These are phyloP conservation scores for Cephus pygmeus DNA, from an alignment of 2,888 invertebrate genomes.

Conservation along the genomic window DNA sequence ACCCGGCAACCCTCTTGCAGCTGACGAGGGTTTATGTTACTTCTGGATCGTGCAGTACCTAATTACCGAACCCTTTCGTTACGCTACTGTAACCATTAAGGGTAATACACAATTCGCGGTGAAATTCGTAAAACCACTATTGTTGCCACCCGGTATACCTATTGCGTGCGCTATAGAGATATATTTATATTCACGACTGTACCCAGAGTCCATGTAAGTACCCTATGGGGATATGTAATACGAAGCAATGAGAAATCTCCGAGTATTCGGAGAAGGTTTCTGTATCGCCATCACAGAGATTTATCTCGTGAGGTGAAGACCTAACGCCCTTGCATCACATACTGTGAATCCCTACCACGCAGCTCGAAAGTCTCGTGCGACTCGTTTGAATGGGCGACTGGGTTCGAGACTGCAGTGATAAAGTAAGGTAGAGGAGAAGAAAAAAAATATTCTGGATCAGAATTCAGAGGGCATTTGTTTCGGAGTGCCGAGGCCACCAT, in stretches of 20 bases:
- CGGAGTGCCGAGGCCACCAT: constrained; percentile 21
- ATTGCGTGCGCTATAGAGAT: not conserved
- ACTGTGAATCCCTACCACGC: not conserved
- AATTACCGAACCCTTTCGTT: not conserved
- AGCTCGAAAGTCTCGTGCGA: not conserved
- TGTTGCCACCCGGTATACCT: not conserved
- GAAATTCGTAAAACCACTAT: not conserved
- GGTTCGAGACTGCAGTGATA: not conserved
- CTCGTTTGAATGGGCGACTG: not conserved
- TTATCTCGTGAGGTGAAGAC: not conserved
- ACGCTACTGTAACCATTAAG: not conserved
- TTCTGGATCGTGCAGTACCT: not conserved
- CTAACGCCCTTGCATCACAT: not conserved
- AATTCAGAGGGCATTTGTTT: constrained; percentile 39
- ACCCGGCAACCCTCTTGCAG: not conserved
- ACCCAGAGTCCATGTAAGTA: not conserved
- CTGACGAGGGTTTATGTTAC: not conserved
- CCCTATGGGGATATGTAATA: not conserved
- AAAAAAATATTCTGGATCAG: constrained; percentile 28
- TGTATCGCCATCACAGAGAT: not conserved
- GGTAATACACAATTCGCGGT: not conserved
- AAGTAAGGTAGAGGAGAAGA: constrained; percentile 6
- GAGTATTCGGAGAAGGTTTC: not conserved
- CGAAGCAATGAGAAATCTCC: not conserved
- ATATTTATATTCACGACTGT: not conserved